Conservation (phyloP, 1,140 invertebrate genomes). For the Aphidius ervi region DNA sequence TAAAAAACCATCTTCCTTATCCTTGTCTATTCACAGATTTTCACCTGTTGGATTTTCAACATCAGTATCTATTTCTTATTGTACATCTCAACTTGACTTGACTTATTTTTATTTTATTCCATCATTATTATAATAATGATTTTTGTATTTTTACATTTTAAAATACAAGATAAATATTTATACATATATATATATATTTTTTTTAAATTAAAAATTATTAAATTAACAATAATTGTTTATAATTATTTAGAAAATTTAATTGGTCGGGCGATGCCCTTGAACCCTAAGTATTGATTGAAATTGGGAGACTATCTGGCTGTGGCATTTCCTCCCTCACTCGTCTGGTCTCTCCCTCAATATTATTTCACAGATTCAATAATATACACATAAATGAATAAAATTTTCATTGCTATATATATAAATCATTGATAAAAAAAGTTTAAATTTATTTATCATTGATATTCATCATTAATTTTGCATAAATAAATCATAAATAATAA, state of each 20-base stretch:
- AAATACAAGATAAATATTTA: not conserved
- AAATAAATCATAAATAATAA: no score
- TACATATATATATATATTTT: conserved; percentile 15
- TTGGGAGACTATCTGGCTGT: conserved; percentile 42
- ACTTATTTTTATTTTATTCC: conserved; percentile 16
- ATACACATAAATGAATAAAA: not conserved
- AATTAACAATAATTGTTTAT: conserved; percentile 13
- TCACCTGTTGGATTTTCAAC: conserved; percentile 48
- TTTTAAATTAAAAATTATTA: conserved; percentile 26
- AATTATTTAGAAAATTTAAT: conserved; percentile 47
- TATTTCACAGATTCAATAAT: not conserved
- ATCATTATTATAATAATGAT: not conserved
- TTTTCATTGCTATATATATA: not conserved
- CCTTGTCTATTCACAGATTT: conserved; percentile 45
- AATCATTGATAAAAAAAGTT: no score
- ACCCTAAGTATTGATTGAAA: conserved; percentile 53
- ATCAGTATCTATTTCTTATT: conserved; percentile 35
- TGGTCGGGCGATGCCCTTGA: conserved; percentile 54
- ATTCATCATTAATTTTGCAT: no score
- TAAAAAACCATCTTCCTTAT: conserved; percentile 15
- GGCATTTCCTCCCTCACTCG: conserved; percentile 35
- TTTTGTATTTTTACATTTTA: not conserved
- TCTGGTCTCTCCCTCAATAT: conserved; percentile 17
- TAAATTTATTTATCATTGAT: no score
- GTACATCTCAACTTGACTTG: conserved; percentile 12